Evolutionary conservation across 2,797 vertebrate species (phyloP).

Genomic region (Melopsittacus undulatus): DNA sequence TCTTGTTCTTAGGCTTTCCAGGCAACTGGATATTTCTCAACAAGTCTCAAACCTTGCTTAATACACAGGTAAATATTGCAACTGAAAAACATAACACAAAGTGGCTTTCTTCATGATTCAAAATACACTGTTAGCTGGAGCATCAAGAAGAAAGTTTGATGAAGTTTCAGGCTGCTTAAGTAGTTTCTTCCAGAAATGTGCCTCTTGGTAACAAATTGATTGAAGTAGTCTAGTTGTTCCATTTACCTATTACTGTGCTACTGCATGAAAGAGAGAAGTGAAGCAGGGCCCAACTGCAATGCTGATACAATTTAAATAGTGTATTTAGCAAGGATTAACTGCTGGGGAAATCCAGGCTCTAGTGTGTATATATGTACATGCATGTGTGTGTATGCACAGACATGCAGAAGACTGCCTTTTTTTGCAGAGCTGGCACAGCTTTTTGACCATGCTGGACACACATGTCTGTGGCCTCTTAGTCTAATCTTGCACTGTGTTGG

Average conservation of each 20-base stretch:
- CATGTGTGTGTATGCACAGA: rapidly evolving
- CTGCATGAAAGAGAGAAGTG: neutral
- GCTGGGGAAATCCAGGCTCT: neutral
- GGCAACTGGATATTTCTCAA: neutral
- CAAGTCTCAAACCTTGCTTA: neutral
- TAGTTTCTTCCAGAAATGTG: neutral
- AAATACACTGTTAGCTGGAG: neutral
- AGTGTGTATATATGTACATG: rapidly evolving
- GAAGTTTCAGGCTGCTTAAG: neutral
- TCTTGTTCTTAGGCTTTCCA: neutral
- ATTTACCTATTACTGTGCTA: neutral
- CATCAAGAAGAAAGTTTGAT: neutral
- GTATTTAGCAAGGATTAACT: neutral
- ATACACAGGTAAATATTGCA: neutral
- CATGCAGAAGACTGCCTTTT: neutral
- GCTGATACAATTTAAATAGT: neutral
- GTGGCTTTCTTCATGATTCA: neutral
- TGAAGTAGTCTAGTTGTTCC: neutral
- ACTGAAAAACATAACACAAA: neutral
- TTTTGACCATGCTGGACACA: neutral
- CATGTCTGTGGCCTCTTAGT: rapidly evolving
- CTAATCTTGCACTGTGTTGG: neutral
- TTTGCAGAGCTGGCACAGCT: neutral
- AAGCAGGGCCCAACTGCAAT: neutral
- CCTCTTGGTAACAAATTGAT: neutral